Percentiles rank a stretch among this genome's conserved stretches.
Evolutionary conservation across 2,888 invertebrate genomes (phyloP).

Genomic region (Muschampia plurimacula): DNA sequence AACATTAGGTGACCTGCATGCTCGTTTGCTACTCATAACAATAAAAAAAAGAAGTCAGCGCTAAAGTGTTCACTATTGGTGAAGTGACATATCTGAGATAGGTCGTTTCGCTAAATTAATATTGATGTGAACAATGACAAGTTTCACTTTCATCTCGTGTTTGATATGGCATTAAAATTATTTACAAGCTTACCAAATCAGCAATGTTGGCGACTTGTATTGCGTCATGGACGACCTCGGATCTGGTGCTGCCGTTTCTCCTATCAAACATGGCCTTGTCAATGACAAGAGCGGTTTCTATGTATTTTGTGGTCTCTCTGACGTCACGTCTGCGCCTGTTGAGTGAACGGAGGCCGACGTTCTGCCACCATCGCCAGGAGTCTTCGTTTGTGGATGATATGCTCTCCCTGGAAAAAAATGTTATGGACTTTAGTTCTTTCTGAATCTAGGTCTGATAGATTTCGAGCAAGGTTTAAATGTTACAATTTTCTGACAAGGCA

Average conservation of each 20-base stretch:
- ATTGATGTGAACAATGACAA: no score
- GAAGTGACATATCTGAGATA: no score
- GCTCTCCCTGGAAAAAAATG: slow-evolving; percentile 52
- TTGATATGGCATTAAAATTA: no score
- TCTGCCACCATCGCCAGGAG: slow-evolving; percentile 76
- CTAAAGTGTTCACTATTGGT: no score
- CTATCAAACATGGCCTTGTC: slow-evolving; percentile 99
- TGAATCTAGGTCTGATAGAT: no score
- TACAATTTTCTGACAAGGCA: no score
- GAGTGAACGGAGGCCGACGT: slow-evolving; percentile 65
- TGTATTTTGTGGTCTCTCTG: slow-evolving; percentile 96
- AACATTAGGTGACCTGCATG: no score
- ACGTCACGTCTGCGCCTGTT: slow-evolving; percentile 89
- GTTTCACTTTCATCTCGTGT: no score
- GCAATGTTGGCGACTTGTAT: slow-evolving; percentile 99
- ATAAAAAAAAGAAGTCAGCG: no score
- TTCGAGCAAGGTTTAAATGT: no score
- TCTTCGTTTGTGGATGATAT: slow-evolving; percentile 60
- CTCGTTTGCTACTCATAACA: no score
- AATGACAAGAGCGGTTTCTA: slow-evolving; percentile 97
- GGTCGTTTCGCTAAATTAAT: no score
- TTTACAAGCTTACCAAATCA: slow-evolving; percentile 94
- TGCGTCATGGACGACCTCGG: slow-evolving; percentile 96
- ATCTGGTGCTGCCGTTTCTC: slow-evolving; percentile 94
- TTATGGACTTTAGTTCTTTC: background rate